A percentile compares a stretch with the other conserved stretches of the same genome.
These are phyloP conservation scores for Salmo trutta DNA, from an alignment of 2,797 vertebrate genomes.

Conservation along the genomic window DNA sequence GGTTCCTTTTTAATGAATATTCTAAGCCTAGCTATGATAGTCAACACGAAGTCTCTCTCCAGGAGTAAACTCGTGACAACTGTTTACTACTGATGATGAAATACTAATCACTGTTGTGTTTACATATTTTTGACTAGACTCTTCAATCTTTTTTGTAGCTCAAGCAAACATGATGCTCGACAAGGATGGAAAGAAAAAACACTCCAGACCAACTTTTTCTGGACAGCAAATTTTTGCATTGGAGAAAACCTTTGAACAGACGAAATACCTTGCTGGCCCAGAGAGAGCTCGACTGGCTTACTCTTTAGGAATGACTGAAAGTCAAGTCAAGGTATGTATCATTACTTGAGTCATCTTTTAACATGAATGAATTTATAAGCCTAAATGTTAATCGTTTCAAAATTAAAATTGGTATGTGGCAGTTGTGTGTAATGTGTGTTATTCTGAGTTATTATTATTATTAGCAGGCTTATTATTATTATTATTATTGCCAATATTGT, in stretches of 20 bases:
- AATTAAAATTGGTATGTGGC: background rate
- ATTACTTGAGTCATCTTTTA: background rate
- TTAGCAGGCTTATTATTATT: background rate
- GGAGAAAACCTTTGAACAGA: conserved; percentile 99
- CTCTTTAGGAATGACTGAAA: conserved; percentile 96
- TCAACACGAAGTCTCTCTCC: background rate
- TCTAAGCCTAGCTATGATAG: background rate
- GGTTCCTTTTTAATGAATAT: background rate
- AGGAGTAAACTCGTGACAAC: background rate
- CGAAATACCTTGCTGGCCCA: conserved; percentile 95
- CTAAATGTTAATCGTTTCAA: background rate
- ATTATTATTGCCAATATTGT: conserved; percentile 7
- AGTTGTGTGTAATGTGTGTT: conserved; percentile 4
- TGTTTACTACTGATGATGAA: background rate
- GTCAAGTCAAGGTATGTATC: conserved; percentile 92
- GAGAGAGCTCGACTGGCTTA: conserved; percentile 95
- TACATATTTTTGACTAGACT: conserved; percentile 10
- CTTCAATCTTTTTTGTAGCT: conserved; percentile 64
- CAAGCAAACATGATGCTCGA: conserved; percentile 86
- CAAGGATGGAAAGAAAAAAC: conserved; percentile 98
- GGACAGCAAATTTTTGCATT: conserved; percentile 98
- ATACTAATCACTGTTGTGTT: conserved; percentile 1
- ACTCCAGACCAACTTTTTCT: conserved; percentile 96
- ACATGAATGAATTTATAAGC: background rate
- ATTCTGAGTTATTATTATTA: background rate